These are phyloP conservation scores for Marisa cornuarietis DNA, from an alignment of 1,140 invertebrate species.

Conservation along the genomic window DNA sequence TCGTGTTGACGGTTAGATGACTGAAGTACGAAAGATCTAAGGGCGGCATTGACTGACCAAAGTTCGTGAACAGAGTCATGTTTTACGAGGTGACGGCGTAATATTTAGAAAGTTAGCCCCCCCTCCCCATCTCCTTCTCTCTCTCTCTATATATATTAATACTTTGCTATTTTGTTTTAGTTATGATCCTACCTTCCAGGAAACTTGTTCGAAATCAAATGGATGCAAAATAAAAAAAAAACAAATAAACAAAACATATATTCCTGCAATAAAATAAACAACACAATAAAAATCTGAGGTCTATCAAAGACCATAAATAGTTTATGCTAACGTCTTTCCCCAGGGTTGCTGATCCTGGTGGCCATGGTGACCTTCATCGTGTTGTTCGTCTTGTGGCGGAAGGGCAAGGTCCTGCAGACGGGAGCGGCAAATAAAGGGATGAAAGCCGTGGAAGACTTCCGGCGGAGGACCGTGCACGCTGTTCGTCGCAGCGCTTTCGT, in stretches of 20 bases:
- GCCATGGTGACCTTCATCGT: constrained; percentile 5
- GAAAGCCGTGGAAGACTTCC: not conserved
- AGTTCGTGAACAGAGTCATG: not conserved
- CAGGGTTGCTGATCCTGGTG: constrained; percentile 8
- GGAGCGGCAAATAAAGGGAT: not conserved
- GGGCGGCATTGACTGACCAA: not conserved
- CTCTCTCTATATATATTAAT: no score
- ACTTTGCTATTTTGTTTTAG: no score
- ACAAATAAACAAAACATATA: not conserved
- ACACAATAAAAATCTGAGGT: not conserved
- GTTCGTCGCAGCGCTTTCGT: no score
- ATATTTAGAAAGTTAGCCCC: no score
- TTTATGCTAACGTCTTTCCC: not conserved
- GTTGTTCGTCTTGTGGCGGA: constrained; percentile 16
- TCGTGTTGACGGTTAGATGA: not conserved
- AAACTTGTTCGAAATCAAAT: not conserved
- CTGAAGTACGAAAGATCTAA: not conserved
- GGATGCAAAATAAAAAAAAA: not conserved
- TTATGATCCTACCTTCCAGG: no score
- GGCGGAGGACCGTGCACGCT: not conserved
- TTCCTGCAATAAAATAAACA: not conserved
- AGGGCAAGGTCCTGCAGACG: not conserved
- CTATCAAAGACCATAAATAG: not conserved
- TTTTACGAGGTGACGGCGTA: no score
- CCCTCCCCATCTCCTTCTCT: no score